Evolutionary conservation across 1,140 invertebrate species (phyloP).

Genomic region (Drosophila yakuba): DNA sequence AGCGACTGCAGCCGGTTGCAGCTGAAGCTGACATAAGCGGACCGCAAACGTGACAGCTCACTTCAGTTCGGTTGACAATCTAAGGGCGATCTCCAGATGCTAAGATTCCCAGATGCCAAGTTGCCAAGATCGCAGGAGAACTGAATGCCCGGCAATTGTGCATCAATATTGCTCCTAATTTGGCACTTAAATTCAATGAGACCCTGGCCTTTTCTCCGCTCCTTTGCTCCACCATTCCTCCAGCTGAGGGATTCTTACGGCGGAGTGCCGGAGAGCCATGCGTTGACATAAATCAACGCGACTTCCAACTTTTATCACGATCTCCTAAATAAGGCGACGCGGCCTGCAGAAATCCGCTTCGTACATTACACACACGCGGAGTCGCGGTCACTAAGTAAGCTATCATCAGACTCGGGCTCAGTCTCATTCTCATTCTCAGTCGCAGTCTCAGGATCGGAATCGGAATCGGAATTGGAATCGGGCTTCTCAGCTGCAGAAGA

Average conservation of each 20-base stretch:
- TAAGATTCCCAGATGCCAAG: slow-evolving; percentile 5
- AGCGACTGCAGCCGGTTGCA: slow-evolving; percentile 59
- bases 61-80: slow-evolving; percentile 70
- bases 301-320: slow-evolving; percentile 85
- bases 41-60: slow-evolving; percentile 83
- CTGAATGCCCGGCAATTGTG: slow-evolving; percentile 58
- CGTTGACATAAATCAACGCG: slow-evolving; percentile 84
- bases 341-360: slow-evolving; percentile 74
- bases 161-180: slow-evolving; percentile 78
- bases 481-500: slow-evolving; percentile 27
- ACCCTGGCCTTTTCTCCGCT: slow-evolving; percentile 20
- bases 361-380: slow-evolving; percentile 61
- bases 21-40: slow-evolving; percentile 77
- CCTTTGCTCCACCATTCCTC: slow-evolving; percentile 4
- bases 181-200: slow-evolving; percentile 68
- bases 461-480: slow-evolving; percentile 32
- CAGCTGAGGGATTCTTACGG: slow-evolving; percentile 15
- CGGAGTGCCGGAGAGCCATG: slow-evolving; percentile 30
- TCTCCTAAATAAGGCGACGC: slow-evolving; percentile 84
- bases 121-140: background rate
- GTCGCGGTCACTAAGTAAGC: slow-evolving; percentile 79
- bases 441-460: background rate
- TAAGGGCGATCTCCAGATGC: slow-evolving; percentile 20
- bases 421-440: background rate
- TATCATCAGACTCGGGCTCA: slow-evolving; percentile 72